Evolutionary conservation across 2,113 vertebrate species (phyloP).

Genomic region (Panthera tigris): DNA sequence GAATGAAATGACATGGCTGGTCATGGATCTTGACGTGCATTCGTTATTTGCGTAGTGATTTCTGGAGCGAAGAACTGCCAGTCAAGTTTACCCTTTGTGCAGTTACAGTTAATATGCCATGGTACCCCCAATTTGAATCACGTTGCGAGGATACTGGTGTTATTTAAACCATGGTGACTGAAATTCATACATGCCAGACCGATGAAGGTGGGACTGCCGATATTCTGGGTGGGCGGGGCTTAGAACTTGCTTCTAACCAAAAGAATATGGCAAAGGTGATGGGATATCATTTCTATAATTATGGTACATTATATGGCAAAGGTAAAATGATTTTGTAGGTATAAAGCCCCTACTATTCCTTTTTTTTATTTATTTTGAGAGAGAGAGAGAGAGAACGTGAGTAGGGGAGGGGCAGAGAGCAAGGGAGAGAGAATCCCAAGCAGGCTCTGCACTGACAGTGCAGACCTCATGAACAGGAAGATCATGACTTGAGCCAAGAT

Average conservation of each 20-base stretch:
- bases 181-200: not conserved
- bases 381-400: no score
- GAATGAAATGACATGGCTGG: not conserved
- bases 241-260: not conserved
- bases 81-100: not conserved
- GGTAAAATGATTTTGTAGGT: not conserved
- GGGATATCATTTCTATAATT: not conserved
- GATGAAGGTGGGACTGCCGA: not conserved
- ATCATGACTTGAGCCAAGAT: no score
- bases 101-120: not conserved
- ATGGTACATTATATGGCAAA: not conserved
- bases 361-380: no score
- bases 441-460: no score
- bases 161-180: not conserved
- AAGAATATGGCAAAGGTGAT: not conserved
- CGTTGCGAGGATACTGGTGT: not conserved
- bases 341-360: not conserved
- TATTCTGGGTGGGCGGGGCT: not conserved
- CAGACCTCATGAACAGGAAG: no score
- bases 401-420: no score
- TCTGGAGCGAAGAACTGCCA: not conserved
- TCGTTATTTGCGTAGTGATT: not conserved
- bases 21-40: not conserved
- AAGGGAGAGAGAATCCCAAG: no score
- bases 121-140: not conserved